These are phyloP conservation scores for Andinoacara biseriatus DNA, from an alignment of 2,113 vertebrate species.

Conservation along the genomic window DNA sequence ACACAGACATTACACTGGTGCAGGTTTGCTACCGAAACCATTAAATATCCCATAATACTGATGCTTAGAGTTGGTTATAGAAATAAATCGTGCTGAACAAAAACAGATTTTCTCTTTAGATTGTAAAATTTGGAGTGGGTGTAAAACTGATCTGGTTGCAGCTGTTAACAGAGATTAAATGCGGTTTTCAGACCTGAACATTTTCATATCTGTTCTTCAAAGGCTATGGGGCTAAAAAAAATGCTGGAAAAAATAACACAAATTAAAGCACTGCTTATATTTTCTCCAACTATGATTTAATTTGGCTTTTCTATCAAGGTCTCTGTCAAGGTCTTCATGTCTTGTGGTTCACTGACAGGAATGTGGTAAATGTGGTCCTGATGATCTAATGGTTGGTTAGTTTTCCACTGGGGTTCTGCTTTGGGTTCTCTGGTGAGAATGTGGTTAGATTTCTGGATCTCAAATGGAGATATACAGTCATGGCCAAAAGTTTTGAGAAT, in stretches of 20 bases:
- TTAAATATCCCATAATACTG: not conserved
- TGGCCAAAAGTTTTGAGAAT: too few relatives aligned
- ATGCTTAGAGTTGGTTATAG: not conserved
- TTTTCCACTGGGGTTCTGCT: too few relatives aligned
- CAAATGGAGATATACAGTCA: not conserved
- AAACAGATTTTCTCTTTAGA: not conserved
- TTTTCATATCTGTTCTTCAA: not conserved
- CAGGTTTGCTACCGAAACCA: not conserved
- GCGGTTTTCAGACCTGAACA: not conserved
- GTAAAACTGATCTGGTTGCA: not conserved
- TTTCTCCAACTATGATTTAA: not conserved
- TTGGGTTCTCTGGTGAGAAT: too few relatives aligned
- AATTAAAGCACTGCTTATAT: not conserved
- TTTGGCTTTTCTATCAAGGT: not conserved
- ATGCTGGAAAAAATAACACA: too few relatives aligned
- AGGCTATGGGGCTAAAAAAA: not conserved
- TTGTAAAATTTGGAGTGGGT: too few relatives aligned
- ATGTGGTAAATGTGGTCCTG: not conserved
- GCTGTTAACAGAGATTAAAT: too few relatives aligned
- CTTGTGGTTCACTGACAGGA: not conserved
- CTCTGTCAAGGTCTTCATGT: not conserved
- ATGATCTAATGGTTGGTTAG: not conserved
- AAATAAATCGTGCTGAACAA: not conserved
- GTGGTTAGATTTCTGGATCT: not conserved
- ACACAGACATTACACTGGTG: not conserved